Evolutionary conservation across 1,140 invertebrate species (phyloP).

Genomic region (Ceratina japonica): DNA sequence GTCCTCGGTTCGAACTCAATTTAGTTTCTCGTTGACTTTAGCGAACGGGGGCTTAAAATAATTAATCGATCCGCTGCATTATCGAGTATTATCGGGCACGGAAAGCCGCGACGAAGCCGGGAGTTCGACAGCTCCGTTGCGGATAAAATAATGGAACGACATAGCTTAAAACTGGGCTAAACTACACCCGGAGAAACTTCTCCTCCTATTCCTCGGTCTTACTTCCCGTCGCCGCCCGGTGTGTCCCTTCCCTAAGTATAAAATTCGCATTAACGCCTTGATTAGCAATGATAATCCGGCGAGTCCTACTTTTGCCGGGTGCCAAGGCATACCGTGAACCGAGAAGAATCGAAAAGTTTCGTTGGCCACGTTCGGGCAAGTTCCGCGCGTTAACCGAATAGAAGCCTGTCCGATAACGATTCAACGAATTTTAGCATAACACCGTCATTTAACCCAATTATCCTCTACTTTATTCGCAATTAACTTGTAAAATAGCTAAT

Average conservation of each 20-base stretch:
- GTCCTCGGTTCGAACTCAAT: slow-evolving; percentile 6
- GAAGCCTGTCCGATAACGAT: slow-evolving; percentile 3
- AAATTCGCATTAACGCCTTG: slow-evolving; percentile 38
- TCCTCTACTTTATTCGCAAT: slow-evolving; percentile 12
- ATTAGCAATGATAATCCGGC: slow-evolving; percentile 40
- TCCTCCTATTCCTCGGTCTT: background rate
- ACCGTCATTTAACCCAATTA: slow-evolving; percentile 23
- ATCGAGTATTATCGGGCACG: slow-evolving; percentile 32
- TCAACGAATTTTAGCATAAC: slow-evolving; percentile 16
- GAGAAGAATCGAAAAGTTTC: slow-evolving; percentile 21
- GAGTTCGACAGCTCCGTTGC: slow-evolving; percentile 25
- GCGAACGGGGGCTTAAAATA: slow-evolving; percentile 14
- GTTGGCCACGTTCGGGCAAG: background rate
- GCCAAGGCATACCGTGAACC: slow-evolving; percentile 16
- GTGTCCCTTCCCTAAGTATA: slow-evolving; percentile 5
- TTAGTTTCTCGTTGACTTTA: slow-evolving; percentile 25
- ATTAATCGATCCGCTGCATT: slow-evolving; percentile 39
- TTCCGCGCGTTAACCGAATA: background rate
- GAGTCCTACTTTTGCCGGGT: slow-evolving; percentile 2
- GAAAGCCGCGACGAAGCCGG: slow-evolving; percentile 21
- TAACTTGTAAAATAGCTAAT: slow-evolving; percentile 40
- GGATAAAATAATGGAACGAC: slow-evolving; percentile 28
- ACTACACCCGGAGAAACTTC: slow-evolving; percentile 18
- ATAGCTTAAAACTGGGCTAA: slow-evolving; percentile 34
- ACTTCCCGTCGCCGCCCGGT: background rate